These are phyloP conservation scores for Pluvialis apricaria DNA, from an alignment of 2,113 vertebrate species.

Conservation along the genomic window DNA sequence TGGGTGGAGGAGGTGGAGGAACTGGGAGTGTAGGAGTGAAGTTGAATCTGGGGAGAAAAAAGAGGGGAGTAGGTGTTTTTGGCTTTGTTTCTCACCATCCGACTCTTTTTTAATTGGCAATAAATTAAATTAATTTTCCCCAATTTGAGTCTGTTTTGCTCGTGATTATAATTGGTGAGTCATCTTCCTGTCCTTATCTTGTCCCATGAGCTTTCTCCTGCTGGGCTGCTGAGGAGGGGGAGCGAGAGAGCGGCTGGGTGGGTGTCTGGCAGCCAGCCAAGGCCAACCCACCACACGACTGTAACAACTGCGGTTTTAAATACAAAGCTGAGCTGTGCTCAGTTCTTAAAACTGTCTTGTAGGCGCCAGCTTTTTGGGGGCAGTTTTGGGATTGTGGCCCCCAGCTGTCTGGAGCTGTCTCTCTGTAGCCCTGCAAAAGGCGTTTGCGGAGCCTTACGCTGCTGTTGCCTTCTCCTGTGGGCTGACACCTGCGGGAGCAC, in stretches of 20 bases:
- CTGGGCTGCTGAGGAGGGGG: background rate
- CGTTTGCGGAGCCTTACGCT: rapidly evolving
- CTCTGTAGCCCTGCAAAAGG: background rate
- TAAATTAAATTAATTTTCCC: background rate
- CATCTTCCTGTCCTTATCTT: background rate
- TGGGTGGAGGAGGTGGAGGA: background rate
- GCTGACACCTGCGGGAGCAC: background rate
- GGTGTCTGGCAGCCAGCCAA: background rate
- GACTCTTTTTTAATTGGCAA: background rate
- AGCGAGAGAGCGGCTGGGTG: background rate
- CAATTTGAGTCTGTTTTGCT: background rate
- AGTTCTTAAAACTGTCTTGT: background rate
- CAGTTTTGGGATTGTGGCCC: background rate
- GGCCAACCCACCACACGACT: background rate
- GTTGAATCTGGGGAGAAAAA: background rate
- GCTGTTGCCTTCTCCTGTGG: background rate
- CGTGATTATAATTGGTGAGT: background rate
- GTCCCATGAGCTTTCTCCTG: background rate
- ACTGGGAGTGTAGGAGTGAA: background rate
- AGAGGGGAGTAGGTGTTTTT: background rate
- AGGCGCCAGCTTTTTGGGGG: background rate
- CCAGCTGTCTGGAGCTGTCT: background rate
- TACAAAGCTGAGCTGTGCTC: background rate
- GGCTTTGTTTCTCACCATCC: background rate
- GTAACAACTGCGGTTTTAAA: background rate